Evolutionary conservation across 1,140 invertebrate genomes (phyloP).

Genomic region (Cyphomyrmex costatus): DNA sequence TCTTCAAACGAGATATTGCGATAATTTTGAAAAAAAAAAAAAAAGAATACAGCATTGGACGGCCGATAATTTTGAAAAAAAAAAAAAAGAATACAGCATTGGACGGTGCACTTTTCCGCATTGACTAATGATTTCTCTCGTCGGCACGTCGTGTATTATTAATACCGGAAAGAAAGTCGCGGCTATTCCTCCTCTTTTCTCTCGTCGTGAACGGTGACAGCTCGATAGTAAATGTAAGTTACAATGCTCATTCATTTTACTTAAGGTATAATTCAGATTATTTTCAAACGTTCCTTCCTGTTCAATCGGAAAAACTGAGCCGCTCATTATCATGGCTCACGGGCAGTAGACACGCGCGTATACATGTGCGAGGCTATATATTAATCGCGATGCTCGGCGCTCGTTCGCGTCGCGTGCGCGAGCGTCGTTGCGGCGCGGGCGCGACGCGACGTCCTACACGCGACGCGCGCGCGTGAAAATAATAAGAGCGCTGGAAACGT

Average conservation of each 20-base stretch:
- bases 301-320: background rate
- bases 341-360: background rate
- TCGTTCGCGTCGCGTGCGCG: constrained; percentile 31
- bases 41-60: background rate
- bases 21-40: no score
- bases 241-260: constrained; percentile 11
- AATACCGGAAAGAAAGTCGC: constrained; percentile 37
- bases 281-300: background rate
- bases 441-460: constrained; percentile 62
- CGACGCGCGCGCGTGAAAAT: constrained; percentile 60
- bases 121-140: constrained; percentile 36
- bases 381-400: constrained; percentile 55
- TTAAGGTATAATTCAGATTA: background rate
- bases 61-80: no score
- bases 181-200: background rate
- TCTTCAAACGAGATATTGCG: background rate
- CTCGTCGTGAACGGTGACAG: background rate
- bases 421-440: no score
- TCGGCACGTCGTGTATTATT: background rate
- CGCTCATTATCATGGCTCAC: constrained; percentile 42
- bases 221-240: background rate
- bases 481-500: constrained; percentile 56
- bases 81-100: background rate
- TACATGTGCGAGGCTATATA: constrained; percentile 7
- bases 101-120: background rate